These are phyloP conservation scores for Aleiodes sp. DNA, from an alignment of 1,140 invertebrate species.

Conservation along the genomic window DNA sequence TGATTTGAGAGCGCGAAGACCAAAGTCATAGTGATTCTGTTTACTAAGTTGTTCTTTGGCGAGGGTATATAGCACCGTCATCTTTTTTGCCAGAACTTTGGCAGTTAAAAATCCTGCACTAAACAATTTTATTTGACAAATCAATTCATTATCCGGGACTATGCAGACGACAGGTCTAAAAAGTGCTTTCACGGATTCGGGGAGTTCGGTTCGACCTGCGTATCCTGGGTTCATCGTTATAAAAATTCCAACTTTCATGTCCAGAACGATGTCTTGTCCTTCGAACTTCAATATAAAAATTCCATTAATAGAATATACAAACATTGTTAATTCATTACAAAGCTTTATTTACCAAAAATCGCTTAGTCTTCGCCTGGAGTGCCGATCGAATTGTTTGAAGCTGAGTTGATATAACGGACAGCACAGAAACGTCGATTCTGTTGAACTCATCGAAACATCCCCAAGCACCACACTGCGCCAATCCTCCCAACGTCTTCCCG, in stretches of 20 bases:
- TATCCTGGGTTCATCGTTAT: constrained; percentile 96
- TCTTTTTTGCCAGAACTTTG: constrained; percentile 90
- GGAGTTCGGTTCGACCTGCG: constrained; percentile 87
- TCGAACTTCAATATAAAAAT: constrained; percentile 75
- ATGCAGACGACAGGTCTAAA: constrained; percentile 92
- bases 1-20: constrained; percentile 86
- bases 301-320: constrained; percentile 24
- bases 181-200: constrained; percentile 89
- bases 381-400: constrained; percentile 88
- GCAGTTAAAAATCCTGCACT: constrained; percentile 89
- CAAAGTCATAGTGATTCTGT: constrained; percentile 94
- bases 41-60: constrained; percentile 88
- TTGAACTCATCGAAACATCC: constrained; percentile 95
- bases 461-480: constrained; percentile 82
- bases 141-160: constrained; percentile 88
- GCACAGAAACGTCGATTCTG: constrained; percentile 86
- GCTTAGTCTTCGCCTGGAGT: constrained; percentile 75
- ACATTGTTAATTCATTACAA: constrained; percentile 4
- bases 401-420: constrained; percentile 92
- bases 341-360: constrained; percentile 73
- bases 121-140: constrained; percentile 90
- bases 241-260: constrained; percentile 88
- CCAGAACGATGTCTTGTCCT: constrained; percentile 81
- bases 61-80: constrained; percentile 88
- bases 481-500: constrained; percentile 83